phyloP scores from a whole-genome alignment of 1,140 invertebrate species.

The Babylonia areolata region DNA sequence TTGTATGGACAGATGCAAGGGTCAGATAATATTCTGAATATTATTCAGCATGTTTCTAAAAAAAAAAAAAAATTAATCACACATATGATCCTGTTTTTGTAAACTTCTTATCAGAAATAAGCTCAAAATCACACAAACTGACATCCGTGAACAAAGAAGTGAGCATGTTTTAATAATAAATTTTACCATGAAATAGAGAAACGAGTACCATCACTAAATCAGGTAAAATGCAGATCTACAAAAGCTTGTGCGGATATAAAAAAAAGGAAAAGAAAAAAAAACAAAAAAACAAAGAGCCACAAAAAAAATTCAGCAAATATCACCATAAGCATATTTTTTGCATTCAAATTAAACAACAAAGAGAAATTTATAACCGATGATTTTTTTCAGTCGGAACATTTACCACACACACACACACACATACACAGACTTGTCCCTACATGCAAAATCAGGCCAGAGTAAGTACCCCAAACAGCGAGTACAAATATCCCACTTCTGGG shows the following conservation, averaged over 20 bases:
- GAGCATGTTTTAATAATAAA: not conserved
- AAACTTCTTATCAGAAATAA: too few relatives aligned
- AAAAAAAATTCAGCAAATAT: conserved; percentile 7
- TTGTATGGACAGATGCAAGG: too few relatives aligned
- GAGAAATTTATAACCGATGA: not conserved
- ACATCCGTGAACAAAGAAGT: not conserved
- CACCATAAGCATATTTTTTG: not conserved
- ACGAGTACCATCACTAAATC: not conserved
- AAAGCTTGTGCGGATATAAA: not conserved
- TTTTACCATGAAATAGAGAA: not conserved
- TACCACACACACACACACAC: not conserved
- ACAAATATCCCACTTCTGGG: too few relatives aligned
- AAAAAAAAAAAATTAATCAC: too few relatives aligned
- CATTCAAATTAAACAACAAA: not conserved
- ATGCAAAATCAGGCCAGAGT: too few relatives aligned
- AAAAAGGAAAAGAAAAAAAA: not conserved
- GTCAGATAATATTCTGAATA: too few relatives aligned
- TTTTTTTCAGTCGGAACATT: not conserved
- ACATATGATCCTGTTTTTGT: too few relatives aligned
- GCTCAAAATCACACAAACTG: not conserved
- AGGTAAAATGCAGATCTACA: not conserved
- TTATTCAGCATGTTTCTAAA: too few relatives aligned
- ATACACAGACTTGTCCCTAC: not conserved
- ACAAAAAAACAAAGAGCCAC: not conserved
- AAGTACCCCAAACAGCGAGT: too few relatives aligned